Evolutionary conservation across 2,113 vertebrate species (phyloP), one percentile per base, ranked within the genome.

Genomic region (Engraulis encrasicolus): DNA sequence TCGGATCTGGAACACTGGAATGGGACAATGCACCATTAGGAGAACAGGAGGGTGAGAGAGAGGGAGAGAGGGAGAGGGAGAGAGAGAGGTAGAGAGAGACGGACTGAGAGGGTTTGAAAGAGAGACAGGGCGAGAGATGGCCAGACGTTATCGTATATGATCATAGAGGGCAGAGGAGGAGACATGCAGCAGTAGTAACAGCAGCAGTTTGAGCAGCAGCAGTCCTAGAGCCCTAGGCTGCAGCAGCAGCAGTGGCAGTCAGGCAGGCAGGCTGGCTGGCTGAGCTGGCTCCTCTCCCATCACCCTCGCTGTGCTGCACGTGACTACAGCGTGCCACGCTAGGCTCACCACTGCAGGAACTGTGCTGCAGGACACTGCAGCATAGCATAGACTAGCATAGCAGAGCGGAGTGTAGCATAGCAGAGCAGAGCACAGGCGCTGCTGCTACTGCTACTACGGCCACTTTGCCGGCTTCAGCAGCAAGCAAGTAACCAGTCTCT

Each of bases 361-460:
- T 91, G 90, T 93, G 93, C 94, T 93, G 94, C 93, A 94, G 94
- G 93, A 94, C 91, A 91, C 92, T 94, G 94, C 94, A 94, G 92
- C 92, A 93, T 91, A 89, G 90, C 89, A 89, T 89, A n/a, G n/a
- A n/a, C n/a, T n/a, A 45, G 40, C 40, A 45, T 45, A 45, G 40
- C 40, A 45, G 92, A 45, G 40, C 4, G 40, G 40, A n/a, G n/a
- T n/a, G n/a, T n/a, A 45, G 40, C 40, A 45, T 45, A 45, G 40
- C 40, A 45, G 92, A 45, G 40, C 4, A 9, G 40, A n/a, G n/a
- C n/a, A n/a, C 87, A 66, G 90, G 85, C 88, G 45, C 49, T 81
- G 50, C 58, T 31, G 6, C 58, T 23, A 2, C n/a, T 23, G 1
- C 54, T 58, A n/a, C 23, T 93, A 88, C 91, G 84, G 85, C 34